These are phyloP conservation scores for Dendrocincla tyrannina DNA, from an alignment of 2,797 vertebrate genomes.

Conservation along the genomic window DNA sequence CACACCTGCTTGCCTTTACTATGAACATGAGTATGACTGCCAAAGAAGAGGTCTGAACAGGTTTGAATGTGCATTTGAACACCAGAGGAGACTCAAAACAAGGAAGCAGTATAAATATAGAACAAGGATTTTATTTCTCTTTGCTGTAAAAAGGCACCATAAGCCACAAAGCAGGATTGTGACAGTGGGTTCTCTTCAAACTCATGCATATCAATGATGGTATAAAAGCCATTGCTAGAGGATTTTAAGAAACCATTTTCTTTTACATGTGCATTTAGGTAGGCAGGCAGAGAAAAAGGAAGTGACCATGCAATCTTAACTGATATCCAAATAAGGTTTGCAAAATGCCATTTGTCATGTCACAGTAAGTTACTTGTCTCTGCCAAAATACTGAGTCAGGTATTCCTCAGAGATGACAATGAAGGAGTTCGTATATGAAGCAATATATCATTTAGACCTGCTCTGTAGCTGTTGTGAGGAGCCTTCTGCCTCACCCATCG, in stretches of 20 bases:
- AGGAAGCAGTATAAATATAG: neutral
- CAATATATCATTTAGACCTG: neutral
- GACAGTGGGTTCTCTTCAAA: neutral
- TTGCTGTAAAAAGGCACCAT: neutral
- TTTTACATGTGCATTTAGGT: neutral
- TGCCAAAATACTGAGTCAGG: neutral
- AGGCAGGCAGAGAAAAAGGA: neutral
- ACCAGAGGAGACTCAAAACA: neutral
- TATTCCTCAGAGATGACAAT: neutral
- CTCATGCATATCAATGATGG: accelerated
- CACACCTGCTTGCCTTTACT: neutral
- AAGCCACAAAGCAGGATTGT: neutral
- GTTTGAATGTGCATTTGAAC: neutral
- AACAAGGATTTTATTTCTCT: neutral
- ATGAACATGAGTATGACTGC: neutral
- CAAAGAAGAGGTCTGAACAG: neutral
- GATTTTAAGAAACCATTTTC: neutral
- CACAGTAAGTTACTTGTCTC: neutral
- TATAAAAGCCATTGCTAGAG: neutral
- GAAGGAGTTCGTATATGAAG: neutral
- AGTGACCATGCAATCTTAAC: neutral
- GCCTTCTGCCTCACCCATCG: neutral
- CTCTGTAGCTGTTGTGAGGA: neutral
- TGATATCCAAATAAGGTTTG: neutral
- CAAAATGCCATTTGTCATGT: neutral